Percentiles rank a stretch among this genome's conserved stretches.
phyloP scores from a whole-genome alignment of 2,113 vertebrate species.

The Lampris megalopsis region DNA sequence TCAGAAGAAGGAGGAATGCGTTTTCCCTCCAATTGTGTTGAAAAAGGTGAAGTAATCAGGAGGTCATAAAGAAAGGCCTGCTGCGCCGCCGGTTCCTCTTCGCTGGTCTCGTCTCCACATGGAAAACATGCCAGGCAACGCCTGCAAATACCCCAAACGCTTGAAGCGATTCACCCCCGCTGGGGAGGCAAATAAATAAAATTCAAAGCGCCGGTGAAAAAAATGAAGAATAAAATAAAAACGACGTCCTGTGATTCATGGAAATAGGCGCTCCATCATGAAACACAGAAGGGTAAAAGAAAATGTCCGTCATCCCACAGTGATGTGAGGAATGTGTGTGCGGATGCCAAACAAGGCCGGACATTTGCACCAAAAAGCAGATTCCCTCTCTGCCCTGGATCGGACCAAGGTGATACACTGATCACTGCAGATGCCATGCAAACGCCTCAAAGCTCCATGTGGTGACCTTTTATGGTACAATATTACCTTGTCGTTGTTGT shows the following conservation, averaged over 20 bases:
- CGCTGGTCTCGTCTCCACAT: constrained; percentile 53
- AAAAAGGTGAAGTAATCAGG: constrained; percentile 76
- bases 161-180: constrained; percentile 39
- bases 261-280: constrained; percentile 47
- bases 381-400: too few relatives aligned
- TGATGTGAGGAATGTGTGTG: constrained; percentile 2
- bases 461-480: too few relatives aligned
- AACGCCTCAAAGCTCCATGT: too few relatives aligned
- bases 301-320: constrained; percentile 9
- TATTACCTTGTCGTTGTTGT: too few relatives aligned
- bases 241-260: constrained; percentile 46
- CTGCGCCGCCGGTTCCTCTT: constrained; percentile 55
- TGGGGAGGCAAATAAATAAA: constrained; percentile 53
- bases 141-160: constrained; percentile 37
- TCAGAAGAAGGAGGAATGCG: constrained; percentile 79
- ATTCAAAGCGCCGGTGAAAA: constrained; percentile 42
- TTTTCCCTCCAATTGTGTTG: constrained; percentile 72
- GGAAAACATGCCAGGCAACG: constrained; percentile 62
- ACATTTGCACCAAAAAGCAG: too few relatives aligned
- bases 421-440: too few relatives aligned
- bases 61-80: constrained; percentile 71
- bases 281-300: constrained; percentile 30
- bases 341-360: too few relatives aligned
- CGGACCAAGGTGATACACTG: too few relatives aligned
- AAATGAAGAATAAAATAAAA: background rate